A percentile compares a stretch with the other conserved stretches of the same genome.
These are phyloP conservation scores for Halictus rubicundus DNA, from an alignment of 1,140 invertebrate species.

Conservation along the genomic window DNA sequence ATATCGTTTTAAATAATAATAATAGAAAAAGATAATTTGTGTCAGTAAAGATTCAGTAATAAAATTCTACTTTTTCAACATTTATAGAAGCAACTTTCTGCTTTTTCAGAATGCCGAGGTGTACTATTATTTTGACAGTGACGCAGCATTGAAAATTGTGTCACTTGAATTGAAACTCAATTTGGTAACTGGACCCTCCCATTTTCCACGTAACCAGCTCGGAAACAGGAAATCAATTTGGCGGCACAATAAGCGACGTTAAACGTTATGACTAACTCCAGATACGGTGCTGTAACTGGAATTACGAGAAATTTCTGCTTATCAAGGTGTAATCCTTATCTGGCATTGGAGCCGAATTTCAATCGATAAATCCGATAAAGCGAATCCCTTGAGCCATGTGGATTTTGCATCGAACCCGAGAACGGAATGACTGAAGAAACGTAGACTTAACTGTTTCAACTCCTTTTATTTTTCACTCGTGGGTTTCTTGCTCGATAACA, in stretches of 20 bases:
- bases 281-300: too few relatives aligned
- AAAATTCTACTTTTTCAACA: too few relatives aligned
- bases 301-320: neutral
- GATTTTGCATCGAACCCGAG: neutral
- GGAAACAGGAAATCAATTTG: slow-evolving; percentile 55
- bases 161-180: too few relatives aligned
- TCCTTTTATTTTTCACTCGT: slow-evolving; percentile 51
- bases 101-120: too few relatives aligned
- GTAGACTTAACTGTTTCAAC: slow-evolving; percentile 25
- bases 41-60: too few relatives aligned
- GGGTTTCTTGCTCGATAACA: slow-evolving; percentile 46
- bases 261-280: neutral
- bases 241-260: neutral
- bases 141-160: too few relatives aligned
- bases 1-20: too few relatives aligned
- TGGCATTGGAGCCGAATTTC: neutral
- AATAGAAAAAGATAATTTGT: too few relatives aligned
- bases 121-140: too few relatives aligned
- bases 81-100: too few relatives aligned
- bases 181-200: slow-evolving; percentile 8
- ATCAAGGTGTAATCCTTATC: slow-evolving; percentile 1
- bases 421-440: neutral
- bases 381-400: neutral
- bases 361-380: neutral
- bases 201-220: neutral